Evolutionary conservation across 2,113 vertebrate species (phyloP), one percentile per base, ranked within the genome.

Genomic region (Lophius piscatorius): DNA sequence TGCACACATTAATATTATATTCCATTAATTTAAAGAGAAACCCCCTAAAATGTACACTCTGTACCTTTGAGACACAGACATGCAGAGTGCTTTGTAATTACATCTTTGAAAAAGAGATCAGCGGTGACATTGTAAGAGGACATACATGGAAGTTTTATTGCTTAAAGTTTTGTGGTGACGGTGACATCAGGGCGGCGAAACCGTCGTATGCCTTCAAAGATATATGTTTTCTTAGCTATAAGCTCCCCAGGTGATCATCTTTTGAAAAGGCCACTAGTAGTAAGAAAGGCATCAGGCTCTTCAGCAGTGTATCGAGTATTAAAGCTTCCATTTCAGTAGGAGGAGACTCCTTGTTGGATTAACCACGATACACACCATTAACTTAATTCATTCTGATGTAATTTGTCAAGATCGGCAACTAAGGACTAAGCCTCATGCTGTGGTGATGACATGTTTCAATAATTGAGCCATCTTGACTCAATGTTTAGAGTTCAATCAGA

Each of bases 291-390:
- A 55, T 42, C 26, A 38, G 47, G 58, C 33, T n/a, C 26, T 49
- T 50, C 62, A 38, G 23, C 14, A 5, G 31, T 14, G 26, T 18
- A 42, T 9, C 1, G 5, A 9, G 4, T 11, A 13, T 21, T 22
- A 61, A 68, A 59, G 35, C 42, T 28, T 52, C 17, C 52, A n/a
- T 63, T 35, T 56, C 22, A 33, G 51, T 34, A 34, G 48, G 38
- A 54, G 24, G 26, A 48, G 60, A 48, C 56, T 45, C n/a, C 47
- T 60, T 42, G 63, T 24, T 55, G 62, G 59, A 77, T 82, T 81
- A 83, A 70, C 65, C 60, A 52, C 57, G 49, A 62, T 73, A 62
- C 71, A 68, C 78, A 54, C 67, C 54, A 80, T 84, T 76, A 84
- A 85, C 78, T 60, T 66, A 35, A 72, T 78, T 80, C 70, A 63